Conservation (phyloP, 1,140 invertebrate genomes). For the Tetragonula clypearis region DNA sequence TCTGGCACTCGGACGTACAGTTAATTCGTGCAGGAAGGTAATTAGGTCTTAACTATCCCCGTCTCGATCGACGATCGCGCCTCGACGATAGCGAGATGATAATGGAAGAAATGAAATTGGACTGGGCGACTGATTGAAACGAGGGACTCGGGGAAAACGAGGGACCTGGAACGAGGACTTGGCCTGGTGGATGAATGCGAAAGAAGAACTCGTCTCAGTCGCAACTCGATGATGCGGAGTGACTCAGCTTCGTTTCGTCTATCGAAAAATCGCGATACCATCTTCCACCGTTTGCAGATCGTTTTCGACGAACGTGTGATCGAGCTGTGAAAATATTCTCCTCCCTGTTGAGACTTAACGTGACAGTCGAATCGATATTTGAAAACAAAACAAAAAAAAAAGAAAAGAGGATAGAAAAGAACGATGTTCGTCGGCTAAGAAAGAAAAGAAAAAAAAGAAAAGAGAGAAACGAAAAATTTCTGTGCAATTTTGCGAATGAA, state of each 20-base stretch:
- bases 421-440: too few species aligned
- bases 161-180: conserved; percentile 32
- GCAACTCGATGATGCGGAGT: conserved; percentile 60
- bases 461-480: too few species aligned
- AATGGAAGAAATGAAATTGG: conserved; percentile 64
- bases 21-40: conserved; percentile 49
- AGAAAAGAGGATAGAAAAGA: too few species aligned
- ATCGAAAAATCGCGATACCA: conserved; percentile 52
- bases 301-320: conserved; percentile 22
- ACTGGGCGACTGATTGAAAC: conserved; percentile 63
- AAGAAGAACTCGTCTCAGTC: conserved; percentile 55
- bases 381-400: not conserved
- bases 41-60: conserved; percentile 60
- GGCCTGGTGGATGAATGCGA: conserved; percentile 53
- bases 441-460: too few species aligned
- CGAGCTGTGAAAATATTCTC: conserved; percentile 10
- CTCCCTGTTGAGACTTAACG: not conserved
- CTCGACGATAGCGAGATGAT: conserved; percentile 58
- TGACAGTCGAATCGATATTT: not conserved
- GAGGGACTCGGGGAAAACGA: conserved; percentile 39
- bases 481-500: too few species aligned
- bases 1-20: conserved; percentile 9
- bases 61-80: conserved; percentile 29
- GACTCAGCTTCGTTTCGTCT: conserved; percentile 58
- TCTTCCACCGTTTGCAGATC: conserved; percentile 38